Base-by-base conservation (phyloP, 1,140 invertebrate species). In the Lutraria rhynchaena region DNA sequence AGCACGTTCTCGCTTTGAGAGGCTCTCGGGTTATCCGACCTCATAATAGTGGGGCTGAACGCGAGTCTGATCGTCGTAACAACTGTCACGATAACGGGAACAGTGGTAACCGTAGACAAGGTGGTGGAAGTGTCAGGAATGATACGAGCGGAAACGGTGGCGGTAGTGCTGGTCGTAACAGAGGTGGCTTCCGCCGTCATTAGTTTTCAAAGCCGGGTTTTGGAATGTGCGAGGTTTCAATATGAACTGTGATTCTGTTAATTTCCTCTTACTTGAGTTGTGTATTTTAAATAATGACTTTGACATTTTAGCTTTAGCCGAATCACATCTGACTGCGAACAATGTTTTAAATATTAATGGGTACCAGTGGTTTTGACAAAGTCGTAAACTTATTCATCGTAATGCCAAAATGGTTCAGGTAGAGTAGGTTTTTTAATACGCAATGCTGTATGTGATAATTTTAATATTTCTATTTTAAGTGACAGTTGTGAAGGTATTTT, bases 401-500 rank as follows among this genome's bases (percentile, higher is more conserved):
- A 57, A 60, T 49, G 69, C 69, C n/a, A 63, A 31, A 53, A 58
- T 22, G 58, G 78, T 3, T 73, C 57, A 27, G 78, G 78, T 35
- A 46, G 78, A 49, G 78, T 73, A 13, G 57, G 78, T 27, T 31
- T 81, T 63, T 63, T 81, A n/a, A 44, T 81, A 3, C 46, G 44
- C 51, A 65, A 76, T 76, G 31, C 37, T 37, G 63, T 67, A 46
- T 80, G 51, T 15, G n/a, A 44, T 15, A 37, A 74, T 46, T 41
- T 75, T 9, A 41, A 82, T 33, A 82, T 69, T 1, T n/a, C 13
- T 19, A 17, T 88, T n/a, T 61, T 78, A 44, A 86, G 87, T 63
- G 67, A 86, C 44, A 69, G 63, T 31, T 15, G 75, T n/a, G 87
- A 86, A 15, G 87, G 88, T 5, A 65, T 88, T 33, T 41, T 69